Base-by-base conservation (phyloP, 2,797 vertebrate species). In the Mormyrops boulengeri region DNA sequence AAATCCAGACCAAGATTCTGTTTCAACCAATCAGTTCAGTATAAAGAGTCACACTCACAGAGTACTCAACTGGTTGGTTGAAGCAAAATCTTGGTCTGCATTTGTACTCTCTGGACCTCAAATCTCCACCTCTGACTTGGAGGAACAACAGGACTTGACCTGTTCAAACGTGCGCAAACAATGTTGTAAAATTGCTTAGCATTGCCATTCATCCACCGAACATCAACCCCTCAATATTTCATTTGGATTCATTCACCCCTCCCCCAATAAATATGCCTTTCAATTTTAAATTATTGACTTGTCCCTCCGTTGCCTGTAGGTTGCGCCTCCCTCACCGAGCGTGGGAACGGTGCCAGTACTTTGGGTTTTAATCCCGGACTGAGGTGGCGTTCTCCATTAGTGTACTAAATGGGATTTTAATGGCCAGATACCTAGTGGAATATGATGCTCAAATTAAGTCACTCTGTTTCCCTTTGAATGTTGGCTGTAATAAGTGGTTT, bases 401-500 rank as follows among this genome's bases (percentile, higher is more conserved):
- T 47, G 41, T 66, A 60, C 55, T 34, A 47, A 66, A 88, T 88
- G 17, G 44, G 38, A 47, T 88, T 88, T 66, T 88, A 62, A 88
- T 88, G 87, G 34, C 22, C 34, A 49, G 30, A 47, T 41, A n/a
- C 38, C 50, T 88, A 47, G 87, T 22, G 26, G 85, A 55, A 53
- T 53, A 87, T 87, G 52, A 53, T 9, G 26, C 3, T 26, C 52
- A 62, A 66, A 88, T 66, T 44, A 88, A 66, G 87, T 57, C 19
- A 49, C 87, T 44, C 49, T 88, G 14, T 47, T 53, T 87, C 12
- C 4, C 34, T 62, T 66, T 47, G 2, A 88, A 26, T 30, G 38
- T 26, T 66, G 41, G 57, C 57, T 49, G 19, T 88, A 66, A 88
- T 62, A 66, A 88, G 55, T 62, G 87, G 57, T 66, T 88, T 88